Conservation (phyloP, 2,113 vertebrate species). For the Xiphorhynchus elegans region DNA sequence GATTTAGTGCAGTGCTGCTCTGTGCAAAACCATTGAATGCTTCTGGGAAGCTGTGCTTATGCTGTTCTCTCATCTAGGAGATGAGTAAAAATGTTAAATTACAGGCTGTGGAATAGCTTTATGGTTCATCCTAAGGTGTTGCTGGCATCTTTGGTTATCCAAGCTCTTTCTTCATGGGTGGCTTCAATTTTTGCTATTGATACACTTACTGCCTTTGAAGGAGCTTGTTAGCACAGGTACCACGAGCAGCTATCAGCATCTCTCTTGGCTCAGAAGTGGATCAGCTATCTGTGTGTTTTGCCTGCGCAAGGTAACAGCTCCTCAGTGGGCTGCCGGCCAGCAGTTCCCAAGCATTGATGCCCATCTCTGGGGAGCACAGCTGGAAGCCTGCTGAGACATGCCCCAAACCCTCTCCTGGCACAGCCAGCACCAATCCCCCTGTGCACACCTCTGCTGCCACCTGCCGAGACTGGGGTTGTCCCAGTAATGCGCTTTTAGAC, state of each 20-base stretch:
- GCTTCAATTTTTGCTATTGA: neutral
- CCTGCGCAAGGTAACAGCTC: neutral
- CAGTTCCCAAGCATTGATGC: neutral
- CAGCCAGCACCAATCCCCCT: neutral
- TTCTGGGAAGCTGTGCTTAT: neutral
- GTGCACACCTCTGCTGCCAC: neutral
- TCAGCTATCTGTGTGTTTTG: neutral
- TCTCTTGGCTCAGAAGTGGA: neutral
- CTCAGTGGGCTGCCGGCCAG: fast-evolving
- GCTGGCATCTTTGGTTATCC: neutral
- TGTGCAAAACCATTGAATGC: neutral
- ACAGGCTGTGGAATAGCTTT: neutral
- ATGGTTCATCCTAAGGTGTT: neutral
- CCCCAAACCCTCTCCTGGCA: neutral
- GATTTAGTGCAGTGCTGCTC: neutral
- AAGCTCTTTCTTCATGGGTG: neutral
- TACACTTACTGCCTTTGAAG: neutral
- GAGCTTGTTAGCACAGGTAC: neutral
- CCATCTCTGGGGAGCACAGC: neutral
- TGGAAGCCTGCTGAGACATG: neutral
- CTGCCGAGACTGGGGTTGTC: neutral
- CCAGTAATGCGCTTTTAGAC: neutral
- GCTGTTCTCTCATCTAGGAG: neutral
- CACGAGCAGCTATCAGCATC: neutral
- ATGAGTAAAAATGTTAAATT: neutral